Evolutionary conservation across 2,113 vertebrate species (phyloP).

Genomic region (Eleginops maclovinus): DNA sequence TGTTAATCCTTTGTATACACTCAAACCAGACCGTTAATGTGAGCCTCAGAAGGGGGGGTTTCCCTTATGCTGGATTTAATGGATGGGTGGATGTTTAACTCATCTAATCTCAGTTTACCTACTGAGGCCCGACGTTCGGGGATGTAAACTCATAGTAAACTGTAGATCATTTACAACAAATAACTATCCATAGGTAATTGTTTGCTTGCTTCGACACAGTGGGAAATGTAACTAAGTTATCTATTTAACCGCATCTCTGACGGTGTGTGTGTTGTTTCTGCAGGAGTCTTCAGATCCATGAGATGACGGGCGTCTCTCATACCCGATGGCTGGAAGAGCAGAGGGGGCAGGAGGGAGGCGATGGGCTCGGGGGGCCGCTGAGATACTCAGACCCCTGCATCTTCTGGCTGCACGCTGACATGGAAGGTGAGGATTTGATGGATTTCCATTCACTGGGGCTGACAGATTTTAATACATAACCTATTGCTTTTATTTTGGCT

Average conservation of each 20-base stretch:
- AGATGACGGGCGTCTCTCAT: conserved; percentile 90
- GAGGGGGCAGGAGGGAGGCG: conserved; percentile 88
- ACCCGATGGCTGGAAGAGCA: conserved; percentile 91
- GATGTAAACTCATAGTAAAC: background rate
- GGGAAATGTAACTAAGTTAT: background rate
- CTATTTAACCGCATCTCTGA: background rate
- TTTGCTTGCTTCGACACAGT: background rate
- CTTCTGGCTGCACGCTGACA: conserved; percentile 92
- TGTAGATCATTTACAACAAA: background rate
- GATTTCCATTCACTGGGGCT: background rate
- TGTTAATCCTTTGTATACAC: conserved; percentile 1
- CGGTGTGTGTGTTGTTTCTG: conserved; percentile 29
- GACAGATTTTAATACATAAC: no score
- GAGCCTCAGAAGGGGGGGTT: background rate
- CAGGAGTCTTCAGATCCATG: conserved; percentile 95
- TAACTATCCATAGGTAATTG: background rate
- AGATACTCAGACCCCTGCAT: conserved; percentile 92
- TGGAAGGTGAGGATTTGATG: conserved; percentile 83
- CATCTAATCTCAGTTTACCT: conserved; percentile 20
- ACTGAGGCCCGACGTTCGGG: background rate
- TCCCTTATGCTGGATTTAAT: conserved; percentile 30
- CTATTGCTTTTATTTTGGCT: no score
- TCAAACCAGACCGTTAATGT: conserved; percentile 15
- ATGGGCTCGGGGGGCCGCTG: conserved; percentile 91
- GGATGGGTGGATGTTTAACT: conserved; percentile 34